phyloP scores from a whole-genome alignment of 2,888 invertebrate genomes.

The Nyleta sp. region DNA sequence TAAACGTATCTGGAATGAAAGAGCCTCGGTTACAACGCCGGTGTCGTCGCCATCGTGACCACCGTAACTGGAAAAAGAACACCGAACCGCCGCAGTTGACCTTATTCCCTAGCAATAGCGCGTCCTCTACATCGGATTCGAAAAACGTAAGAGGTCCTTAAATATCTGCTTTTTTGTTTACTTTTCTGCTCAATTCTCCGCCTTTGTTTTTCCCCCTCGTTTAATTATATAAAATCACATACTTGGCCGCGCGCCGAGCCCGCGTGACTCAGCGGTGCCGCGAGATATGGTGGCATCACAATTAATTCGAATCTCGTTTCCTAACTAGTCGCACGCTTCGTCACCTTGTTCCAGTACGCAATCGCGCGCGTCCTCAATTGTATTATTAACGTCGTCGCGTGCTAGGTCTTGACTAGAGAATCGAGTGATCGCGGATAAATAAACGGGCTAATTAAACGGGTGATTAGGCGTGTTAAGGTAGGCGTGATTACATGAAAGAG shows the following conservation, averaged over 20 bases:
- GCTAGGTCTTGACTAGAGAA: slow-evolving; percentile 68
- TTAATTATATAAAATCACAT: slow-evolving; percentile 81
- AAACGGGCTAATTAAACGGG: slow-evolving; percentile 60
- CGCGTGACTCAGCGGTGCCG: slow-evolving; percentile 83
- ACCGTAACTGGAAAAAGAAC: no score
- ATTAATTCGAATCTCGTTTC: slow-evolving; percentile 81
- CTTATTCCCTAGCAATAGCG: slow-evolving; percentile 33
- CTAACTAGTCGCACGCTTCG: slow-evolving; percentile 72
- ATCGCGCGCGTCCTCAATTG: slow-evolving; percentile 63
- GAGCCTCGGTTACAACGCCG: neutral
- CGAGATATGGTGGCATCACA: slow-evolving; percentile 93
- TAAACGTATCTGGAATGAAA: slow-evolving; percentile 17
- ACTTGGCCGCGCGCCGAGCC: slow-evolving; percentile 82
- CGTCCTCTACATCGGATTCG: slow-evolving; percentile 64
- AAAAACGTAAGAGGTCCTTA: slow-evolving; percentile 77
- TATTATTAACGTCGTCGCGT: slow-evolving; percentile 66
- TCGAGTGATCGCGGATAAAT: slow-evolving; percentile 62
- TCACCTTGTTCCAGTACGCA: slow-evolving; percentile 65
- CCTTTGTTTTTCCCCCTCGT: slow-evolving; percentile 17
- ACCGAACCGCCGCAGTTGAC: neutral
- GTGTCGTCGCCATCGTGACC: slow-evolving; percentile 5
- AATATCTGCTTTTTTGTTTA: slow-evolving; percentile 77
- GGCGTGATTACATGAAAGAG: slow-evolving; percentile 61
- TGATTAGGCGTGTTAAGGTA: slow-evolving; percentile 58
- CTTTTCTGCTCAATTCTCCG: slow-evolving; percentile 22